A percentile compares a stretch with the other conserved stretches of the same genome.
These are phyloP conservation scores for Ginglymostoma cirratum DNA, from an alignment of 2,113 vertebrate species.

Conservation along the genomic window DNA sequence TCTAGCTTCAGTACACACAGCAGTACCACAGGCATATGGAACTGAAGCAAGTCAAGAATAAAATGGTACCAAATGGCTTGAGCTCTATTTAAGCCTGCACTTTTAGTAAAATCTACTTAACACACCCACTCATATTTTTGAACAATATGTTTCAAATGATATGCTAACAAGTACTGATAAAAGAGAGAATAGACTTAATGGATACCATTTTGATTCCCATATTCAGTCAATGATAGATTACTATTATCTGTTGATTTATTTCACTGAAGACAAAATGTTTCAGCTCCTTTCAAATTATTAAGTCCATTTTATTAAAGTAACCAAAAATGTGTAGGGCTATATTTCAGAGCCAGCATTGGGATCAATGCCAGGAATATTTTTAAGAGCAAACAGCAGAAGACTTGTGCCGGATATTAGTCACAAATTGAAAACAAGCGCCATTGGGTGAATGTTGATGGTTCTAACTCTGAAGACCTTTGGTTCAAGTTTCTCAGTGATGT, in stretches of 20 bases:
- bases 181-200: not conserved
- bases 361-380: constrained; percentile 12
- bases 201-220: not conserved
- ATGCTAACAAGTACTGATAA: not conserved
- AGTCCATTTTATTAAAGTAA: not conserved
- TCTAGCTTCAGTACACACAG: not conserved
- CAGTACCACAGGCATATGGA: not conserved
- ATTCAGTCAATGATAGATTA: not conserved
- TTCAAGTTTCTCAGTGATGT: not conserved
- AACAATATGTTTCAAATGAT: not conserved
- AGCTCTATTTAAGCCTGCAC: not conserved
- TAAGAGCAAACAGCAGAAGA: not conserved
- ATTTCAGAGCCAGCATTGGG: not conserved
- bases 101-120: not conserved
- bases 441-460: not conserved
- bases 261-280: not conserved
- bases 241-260: not conserved
- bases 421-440: not conserved
- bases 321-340: not conserved
- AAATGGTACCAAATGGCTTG: not conserved
- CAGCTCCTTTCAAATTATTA: not conserved
- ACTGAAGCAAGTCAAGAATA: not conserved
- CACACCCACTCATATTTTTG: not conserved
- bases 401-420: not conserved
- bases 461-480: not conserved